A percentile compares a stretch with the other conserved stretches of the same genome.
phyloP scores from a whole-genome alignment of 2,888 invertebrate species.

The Ecliptopera silaceata region DNA sequence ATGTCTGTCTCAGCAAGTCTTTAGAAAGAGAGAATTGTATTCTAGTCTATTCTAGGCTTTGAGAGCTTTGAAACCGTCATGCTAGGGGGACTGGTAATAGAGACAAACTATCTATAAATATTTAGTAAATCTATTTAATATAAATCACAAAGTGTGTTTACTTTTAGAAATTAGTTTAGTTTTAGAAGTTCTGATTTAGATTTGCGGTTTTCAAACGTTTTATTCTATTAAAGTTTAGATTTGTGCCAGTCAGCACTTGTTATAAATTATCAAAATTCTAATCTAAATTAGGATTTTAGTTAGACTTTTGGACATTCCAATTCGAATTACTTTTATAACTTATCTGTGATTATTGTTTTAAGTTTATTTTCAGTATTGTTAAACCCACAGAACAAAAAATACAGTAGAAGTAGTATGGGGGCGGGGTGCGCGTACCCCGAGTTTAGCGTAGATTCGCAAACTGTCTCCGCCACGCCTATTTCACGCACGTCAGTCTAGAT shows the following conservation, averaged over 20 bases:
- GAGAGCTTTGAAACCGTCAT: too few relatives aligned
- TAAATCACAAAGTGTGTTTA: background rate
- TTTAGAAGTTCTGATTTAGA: background rate
- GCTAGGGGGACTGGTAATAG: background rate
- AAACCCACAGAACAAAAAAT: too few relatives aligned
- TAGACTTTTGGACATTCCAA: conserved; percentile 4
- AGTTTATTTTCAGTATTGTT: conserved; percentile 2
- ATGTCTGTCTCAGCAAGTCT: too few relatives aligned
- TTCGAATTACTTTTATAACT: background rate
- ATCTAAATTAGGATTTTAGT: conserved; percentile 3
- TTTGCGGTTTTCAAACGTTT: conserved; percentile 16
- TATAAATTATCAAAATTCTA: background rate
- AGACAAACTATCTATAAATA: background rate
- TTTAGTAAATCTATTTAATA: too few relatives aligned
- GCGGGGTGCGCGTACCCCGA: too few relatives aligned
- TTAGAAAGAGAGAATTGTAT: too few relatives aligned
- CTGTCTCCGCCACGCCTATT: too few relatives aligned
- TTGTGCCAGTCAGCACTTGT: background rate
- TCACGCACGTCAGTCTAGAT: too few relatives aligned
- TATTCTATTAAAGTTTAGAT: background rate
- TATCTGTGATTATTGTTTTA: conserved; percentile 19
- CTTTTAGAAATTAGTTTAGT: background rate
- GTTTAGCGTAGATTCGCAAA: too few relatives aligned
- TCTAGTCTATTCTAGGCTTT: too few relatives aligned
- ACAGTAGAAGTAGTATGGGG: too few relatives aligned